A percentile compares a stretch with the other conserved stretches of the same genome.
These are phyloP conservation scores for Sthenelais limicola DNA, from an alignment of 2,888 invertebrate species.

Conservation along the genomic window DNA sequence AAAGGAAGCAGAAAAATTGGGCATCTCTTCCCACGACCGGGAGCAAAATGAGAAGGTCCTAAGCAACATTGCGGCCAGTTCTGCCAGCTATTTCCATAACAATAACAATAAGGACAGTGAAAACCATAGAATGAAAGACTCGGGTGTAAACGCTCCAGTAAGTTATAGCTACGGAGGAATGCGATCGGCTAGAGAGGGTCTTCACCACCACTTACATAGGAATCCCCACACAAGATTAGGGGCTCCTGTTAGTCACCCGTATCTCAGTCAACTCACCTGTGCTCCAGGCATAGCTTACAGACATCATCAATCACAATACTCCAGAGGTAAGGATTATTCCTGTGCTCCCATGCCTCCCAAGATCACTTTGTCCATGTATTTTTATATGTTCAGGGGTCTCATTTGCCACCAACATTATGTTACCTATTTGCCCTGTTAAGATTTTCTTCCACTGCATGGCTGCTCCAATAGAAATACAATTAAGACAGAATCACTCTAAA, in stretches of 20 bases:
- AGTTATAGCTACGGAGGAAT: not conserved
- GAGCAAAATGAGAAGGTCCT: too few relatives aligned
- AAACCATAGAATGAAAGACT: not conserved
- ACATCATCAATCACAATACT: slow-evolving; percentile 20
- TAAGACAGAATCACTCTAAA: too few relatives aligned
- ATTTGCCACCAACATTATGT: too few relatives aligned
- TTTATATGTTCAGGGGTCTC: too few relatives aligned
- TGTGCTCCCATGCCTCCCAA: too few relatives aligned
- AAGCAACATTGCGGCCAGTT: too few relatives aligned
- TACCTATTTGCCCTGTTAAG: too few relatives aligned
- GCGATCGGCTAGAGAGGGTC: not conserved
- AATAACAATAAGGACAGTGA: not conserved
- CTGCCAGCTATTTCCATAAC: too few relatives aligned
- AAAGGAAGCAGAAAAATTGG: slow-evolving; percentile 9
- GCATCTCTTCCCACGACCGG: not conserved
- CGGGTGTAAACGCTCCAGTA: not conserved
- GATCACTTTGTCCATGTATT: too few relatives aligned
- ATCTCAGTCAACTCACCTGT: slow-evolving; percentile 28
- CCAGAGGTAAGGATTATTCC: slow-evolving; percentile 9
- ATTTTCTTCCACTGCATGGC: too few relatives aligned
- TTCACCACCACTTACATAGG: not conserved
- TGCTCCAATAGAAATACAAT: too few relatives aligned
- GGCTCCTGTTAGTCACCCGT: not conserved
- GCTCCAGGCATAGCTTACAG: slow-evolving; percentile 24
- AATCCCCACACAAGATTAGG: not conserved